These are phyloP conservation scores for Coccyzus lansbergi DNA, from an alignment of 2,797 vertebrate genomes.

Conservation along the genomic window DNA sequence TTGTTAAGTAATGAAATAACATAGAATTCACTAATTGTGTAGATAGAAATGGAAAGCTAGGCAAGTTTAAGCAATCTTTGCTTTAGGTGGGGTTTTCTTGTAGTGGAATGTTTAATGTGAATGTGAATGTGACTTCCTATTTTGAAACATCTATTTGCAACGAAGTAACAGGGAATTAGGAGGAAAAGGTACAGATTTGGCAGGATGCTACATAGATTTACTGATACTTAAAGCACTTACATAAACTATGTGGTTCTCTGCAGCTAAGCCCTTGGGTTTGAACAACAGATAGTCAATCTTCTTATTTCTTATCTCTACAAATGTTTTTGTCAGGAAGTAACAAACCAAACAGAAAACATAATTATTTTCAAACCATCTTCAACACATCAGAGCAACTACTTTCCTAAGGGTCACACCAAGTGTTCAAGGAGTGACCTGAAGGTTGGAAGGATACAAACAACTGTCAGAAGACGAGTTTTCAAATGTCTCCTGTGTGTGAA, in stretches of 20 bases:
- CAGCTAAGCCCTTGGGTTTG: neutral
- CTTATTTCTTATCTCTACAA: neutral
- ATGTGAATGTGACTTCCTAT: neutral
- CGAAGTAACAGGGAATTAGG: neutral
- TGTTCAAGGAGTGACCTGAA: neutral
- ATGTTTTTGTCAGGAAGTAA: neutral
- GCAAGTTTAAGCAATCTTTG: neutral
- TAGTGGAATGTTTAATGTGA: neutral
- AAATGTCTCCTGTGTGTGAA: accelerated
- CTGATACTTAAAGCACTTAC: neutral
- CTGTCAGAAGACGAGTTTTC: neutral
- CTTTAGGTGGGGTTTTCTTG: neutral
- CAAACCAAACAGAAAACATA: neutral
- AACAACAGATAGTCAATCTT: neutral
- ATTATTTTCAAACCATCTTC: neutral
- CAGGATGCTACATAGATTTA: neutral
- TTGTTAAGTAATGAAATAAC: constrained; percentile 59
- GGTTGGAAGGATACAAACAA: neutral
- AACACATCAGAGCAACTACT: neutral
- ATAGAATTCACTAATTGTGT: neutral
- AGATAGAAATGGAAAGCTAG: neutral
- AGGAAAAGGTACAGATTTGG: neutral
- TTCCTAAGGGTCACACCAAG: neutral
- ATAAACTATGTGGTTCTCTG: neutral
- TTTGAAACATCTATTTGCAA: neutral